A percentile compares a stretch with the other conserved stretches of the same genome.
These are phyloP conservation scores for Xiphorhynchus erythropygius DNA, from an alignment of 2,797 vertebrate species.

Conservation along the genomic window DNA sequence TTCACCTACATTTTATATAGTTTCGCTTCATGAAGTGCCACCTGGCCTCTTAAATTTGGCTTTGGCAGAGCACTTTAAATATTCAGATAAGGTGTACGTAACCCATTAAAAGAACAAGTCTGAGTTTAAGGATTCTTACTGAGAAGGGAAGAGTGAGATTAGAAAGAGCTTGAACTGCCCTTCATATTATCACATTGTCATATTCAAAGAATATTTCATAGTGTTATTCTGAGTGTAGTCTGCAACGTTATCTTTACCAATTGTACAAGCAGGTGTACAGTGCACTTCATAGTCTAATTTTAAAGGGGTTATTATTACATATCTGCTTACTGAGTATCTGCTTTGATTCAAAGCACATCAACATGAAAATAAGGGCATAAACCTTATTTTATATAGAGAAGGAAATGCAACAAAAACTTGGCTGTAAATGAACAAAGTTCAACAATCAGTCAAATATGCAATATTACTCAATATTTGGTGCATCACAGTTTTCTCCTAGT, in stretches of 20 bases:
- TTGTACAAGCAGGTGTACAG: background rate
- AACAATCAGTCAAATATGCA: background rate
- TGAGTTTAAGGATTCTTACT: slow-evolving; percentile 25
- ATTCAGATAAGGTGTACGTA: slow-evolving; percentile 8
- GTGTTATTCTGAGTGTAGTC: background rate
- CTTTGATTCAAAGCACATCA: background rate
- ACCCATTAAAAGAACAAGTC: background rate
- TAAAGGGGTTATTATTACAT: slow-evolving; percentile 6
- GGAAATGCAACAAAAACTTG: background rate
- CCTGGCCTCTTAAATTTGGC: background rate
- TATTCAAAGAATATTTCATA: background rate
- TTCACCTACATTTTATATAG: background rate
- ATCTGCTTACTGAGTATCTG: slow-evolving; percentile 6
- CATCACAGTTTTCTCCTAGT: background rate
- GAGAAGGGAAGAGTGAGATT: background rate
- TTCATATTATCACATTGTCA: background rate
- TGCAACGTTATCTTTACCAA: background rate
- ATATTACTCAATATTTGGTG: background rate
- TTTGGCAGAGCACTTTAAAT: slow-evolving; percentile 35
- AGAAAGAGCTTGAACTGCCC: background rate
- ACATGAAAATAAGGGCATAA: slow-evolving; percentile 20
- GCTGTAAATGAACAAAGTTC: slow-evolving; percentile 14
- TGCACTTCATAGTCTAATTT: slow-evolving; percentile 9
- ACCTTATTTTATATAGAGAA: background rate
- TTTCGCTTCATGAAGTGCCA: slow-evolving; percentile 15